Conservation (phyloP, 2,888 invertebrate genomes). For the Lasioglossum leucozonium region DNA sequence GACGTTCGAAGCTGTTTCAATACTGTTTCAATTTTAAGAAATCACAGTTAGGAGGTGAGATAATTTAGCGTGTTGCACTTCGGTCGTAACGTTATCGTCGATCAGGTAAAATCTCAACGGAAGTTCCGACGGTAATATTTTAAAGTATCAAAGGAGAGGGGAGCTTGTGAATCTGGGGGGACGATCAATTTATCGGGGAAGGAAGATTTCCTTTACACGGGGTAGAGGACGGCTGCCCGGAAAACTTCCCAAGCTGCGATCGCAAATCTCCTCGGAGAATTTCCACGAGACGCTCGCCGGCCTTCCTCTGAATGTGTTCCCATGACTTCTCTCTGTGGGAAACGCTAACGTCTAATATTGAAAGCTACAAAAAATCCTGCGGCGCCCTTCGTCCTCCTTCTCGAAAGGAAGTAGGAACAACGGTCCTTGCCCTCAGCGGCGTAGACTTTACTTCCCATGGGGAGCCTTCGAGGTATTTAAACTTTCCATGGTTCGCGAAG, state of each 20-base stretch:
- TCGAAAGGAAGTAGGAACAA: slow-evolving; percentile 79
- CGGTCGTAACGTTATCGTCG: neutral
- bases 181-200: slow-evolving; percentile 18
- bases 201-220: slow-evolving; percentile 51
- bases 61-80: neutral
- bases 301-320: slow-evolving; percentile 62
- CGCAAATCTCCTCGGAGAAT: slow-evolving; percentile 75
- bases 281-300: slow-evolving; percentile 68
- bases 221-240: slow-evolving; percentile 29
- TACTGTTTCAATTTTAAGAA: neutral
- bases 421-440: slow-evolving; percentile 81
- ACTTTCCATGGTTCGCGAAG: neutral
- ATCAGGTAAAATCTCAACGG: neutral
- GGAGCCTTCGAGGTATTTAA: slow-evolving; percentile 36
- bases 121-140: neutral
- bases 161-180: neutral
- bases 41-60: neutral
- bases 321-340: slow-evolving; percentile 82
- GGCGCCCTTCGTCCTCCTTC: slow-evolving; percentile 72
- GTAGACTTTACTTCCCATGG: slow-evolving; percentile 56
- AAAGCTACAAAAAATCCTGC: slow-evolving; percentile 78
- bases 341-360: slow-evolving; percentile 83
- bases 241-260: slow-evolving; percentile 69
- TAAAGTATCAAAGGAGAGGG: neutral
- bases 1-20: neutral